phyloP scores from a whole-genome alignment of 2,797 vertebrate genomes.

The Etheostoma perlongum region DNA sequence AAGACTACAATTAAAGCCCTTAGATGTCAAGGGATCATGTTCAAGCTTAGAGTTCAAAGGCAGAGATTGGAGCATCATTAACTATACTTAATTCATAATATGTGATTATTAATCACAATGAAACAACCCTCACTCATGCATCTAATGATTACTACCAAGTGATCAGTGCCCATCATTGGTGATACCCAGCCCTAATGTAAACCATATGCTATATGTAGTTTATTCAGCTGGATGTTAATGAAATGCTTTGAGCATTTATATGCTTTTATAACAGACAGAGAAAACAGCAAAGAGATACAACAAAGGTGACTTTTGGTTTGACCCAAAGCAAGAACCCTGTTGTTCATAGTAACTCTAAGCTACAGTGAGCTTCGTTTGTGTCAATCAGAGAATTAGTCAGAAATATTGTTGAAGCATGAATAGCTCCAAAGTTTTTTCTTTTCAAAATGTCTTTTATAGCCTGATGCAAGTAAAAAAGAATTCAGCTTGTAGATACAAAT shows the following conservation, averaged over 20 bases:
- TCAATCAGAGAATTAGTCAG: no score
- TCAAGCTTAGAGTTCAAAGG: conserved; percentile 65
- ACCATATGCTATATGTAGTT: no score
- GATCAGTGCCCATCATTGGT: not conserved
- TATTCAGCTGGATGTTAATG: no score
- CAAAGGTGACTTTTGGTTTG: not conserved
- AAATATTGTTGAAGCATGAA: no score
- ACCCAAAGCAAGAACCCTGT: no score
- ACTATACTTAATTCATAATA: conserved; percentile 62
- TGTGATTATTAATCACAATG: conserved; percentile 61
- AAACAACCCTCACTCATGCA: conserved; percentile 47
- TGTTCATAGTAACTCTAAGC: no score
- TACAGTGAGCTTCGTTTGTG: not conserved
- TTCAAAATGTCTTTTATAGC: no score
- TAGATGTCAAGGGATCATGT: conserved; percentile 54
- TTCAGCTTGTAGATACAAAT: no score
- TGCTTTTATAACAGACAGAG: no score
- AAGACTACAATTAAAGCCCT: conserved; percentile 67
- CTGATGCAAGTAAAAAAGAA: no score
- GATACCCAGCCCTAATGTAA: no score
- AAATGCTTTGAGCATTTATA: not conserved
- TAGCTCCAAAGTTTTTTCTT: no score
- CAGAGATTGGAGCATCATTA: conserved; percentile 56
- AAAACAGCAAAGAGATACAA: not conserved
- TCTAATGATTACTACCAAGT: conserved; percentile 42